These are phyloP conservation scores for Lithobates sylvaticus DNA, from an alignment of 2,797 vertebrate species.

Conservation along the genomic window DNA sequence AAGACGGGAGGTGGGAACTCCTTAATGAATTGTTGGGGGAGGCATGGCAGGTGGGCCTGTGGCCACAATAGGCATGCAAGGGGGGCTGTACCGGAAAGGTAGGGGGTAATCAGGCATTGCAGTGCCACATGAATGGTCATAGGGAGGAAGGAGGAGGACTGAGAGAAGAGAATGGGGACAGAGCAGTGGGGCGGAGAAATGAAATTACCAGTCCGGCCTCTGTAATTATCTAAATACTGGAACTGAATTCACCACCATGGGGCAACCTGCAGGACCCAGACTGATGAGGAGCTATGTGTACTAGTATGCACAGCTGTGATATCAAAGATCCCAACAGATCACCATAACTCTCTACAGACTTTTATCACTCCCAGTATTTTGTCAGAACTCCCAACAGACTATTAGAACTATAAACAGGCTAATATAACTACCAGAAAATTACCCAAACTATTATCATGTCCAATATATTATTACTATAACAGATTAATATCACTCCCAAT, in stretches of 20 bases:
- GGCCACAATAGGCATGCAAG: slow-evolving; percentile 22
- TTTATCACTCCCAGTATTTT: too few species aligned
- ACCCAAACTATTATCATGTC: too few species aligned
- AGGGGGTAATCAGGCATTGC: slow-evolving; percentile 45
- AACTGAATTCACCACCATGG: not conserved
- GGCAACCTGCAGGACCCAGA: not conserved
- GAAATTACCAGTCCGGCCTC: slow-evolving; percentile 16
- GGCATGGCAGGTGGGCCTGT: slow-evolving; percentile 15
- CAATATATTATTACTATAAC: too few species aligned
- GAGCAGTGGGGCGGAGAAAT: slow-evolving; percentile 20
- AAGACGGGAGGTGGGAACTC: not conserved
- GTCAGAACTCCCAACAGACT: too few species aligned
- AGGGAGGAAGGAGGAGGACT: slow-evolving; percentile 9
- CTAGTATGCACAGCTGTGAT: too few species aligned
- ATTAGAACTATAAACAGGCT: too few species aligned
- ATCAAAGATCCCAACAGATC: too few species aligned
- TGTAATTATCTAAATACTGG: not conserved
- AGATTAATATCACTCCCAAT: too few species aligned
- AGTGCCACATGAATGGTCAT: slow-evolving; percentile 15
- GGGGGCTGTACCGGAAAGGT: slow-evolving; percentile 17
- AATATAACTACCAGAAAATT: too few species aligned
- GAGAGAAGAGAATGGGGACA: not conserved
- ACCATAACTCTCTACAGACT: too few species aligned
- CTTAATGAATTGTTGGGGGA: slow-evolving; percentile 14
- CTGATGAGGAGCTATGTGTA: not conserved